These are phyloP conservation scores for Melanargia galathea DNA, from an alignment of 2,888 invertebrate genomes.

Conservation along the genomic window DNA sequence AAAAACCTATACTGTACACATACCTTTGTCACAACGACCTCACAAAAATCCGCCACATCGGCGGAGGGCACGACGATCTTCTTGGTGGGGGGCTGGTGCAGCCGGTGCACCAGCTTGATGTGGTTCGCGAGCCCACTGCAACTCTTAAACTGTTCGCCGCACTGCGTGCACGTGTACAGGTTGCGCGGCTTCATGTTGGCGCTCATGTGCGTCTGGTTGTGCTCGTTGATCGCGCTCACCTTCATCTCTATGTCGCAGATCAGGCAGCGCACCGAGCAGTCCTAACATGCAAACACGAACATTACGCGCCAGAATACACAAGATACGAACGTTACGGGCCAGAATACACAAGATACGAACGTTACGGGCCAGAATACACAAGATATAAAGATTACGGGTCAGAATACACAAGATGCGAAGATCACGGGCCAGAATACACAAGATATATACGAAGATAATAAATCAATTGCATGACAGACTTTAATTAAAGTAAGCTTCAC, in stretches of 20 bases:
- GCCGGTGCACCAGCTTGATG: slow-evolving; percentile 71
- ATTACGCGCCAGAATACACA: too few relatives aligned
- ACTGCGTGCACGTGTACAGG: slow-evolving; percentile 72
- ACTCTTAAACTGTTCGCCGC: slow-evolving; percentile 68
- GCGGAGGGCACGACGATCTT: slow-evolving; percentile 41
- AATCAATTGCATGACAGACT: too few relatives aligned
- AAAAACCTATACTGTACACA: too few relatives aligned
- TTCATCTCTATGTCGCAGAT: slow-evolving; percentile 76
- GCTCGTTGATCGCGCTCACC: slow-evolving; percentile 69
- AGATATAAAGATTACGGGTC: too few relatives aligned
- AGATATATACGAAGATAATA: too few relatives aligned
- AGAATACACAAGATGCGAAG: too few relatives aligned
- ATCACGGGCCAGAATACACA: too few relatives aligned
- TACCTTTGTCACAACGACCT: slow-evolving; percentile 78
- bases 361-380: too few relatives aligned
- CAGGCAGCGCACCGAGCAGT: slow-evolving; percentile 71
- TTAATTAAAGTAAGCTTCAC: too few relatives aligned
- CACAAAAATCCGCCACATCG: slow-evolving; percentile 80
- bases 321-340: too few relatives aligned
- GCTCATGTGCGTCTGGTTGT: slow-evolving; percentile 70
- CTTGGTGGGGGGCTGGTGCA: slow-evolving; percentile 52
- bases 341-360: too few relatives aligned
- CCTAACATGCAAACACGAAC: slow-evolving; percentile 48
- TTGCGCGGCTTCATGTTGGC: slow-evolving; percentile 71
- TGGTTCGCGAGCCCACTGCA: slow-evolving; percentile 69